Evolutionary conservation across 2,113 vertebrate species (phyloP), one percentile per base, ranked within the genome.

Genomic region (Oxyruncus cristatus): DNA sequence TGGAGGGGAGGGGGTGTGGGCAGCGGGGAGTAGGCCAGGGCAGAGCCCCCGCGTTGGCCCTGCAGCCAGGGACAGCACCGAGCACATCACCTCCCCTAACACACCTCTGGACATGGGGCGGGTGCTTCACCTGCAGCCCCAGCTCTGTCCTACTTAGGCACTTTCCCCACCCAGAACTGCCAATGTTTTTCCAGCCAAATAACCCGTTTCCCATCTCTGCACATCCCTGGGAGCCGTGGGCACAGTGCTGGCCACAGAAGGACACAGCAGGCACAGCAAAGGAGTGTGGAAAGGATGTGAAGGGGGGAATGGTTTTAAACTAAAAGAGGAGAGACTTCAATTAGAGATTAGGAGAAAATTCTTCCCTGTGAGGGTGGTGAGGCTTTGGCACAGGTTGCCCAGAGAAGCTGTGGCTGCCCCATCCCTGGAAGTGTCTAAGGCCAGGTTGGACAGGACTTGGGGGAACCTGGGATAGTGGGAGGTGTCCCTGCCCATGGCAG

Each of bases 211-310:
- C 59, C 58, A 46, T 4, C 67, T 20, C 19, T 2, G 41, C 23
- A 3, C 33, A 4, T 8, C 20, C 23, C 77, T 0, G 0, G 70
- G 85, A 74, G 66, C 55, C 3, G 1, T 0, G 7, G 78, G 62
- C 26, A 5, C 28, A 30, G 80, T 2, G 6, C 52, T 1, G 17
- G 49, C 7, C 1, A 5, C 44, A 42, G 35, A 18, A 3, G 65
- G 56, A 10, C 3, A 12, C 1, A 1, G 39, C 62, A 0, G 0
- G 41, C 37, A 5, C 46, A 20, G 68, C 35, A 3, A 11, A 7
- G 41, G 58, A 4, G 1, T 0, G 0, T 4, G 37, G 26, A 3
- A 27, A 55, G 3, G 10, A 4, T 1, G 71, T 23, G 42, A 37
- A 12, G 9, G 9, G 58, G 6, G 42, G 9, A 4, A 47, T 9